phyloP scores from a whole-genome alignment of 2,888 invertebrate genomes.

The Plebejus argus region DNA sequence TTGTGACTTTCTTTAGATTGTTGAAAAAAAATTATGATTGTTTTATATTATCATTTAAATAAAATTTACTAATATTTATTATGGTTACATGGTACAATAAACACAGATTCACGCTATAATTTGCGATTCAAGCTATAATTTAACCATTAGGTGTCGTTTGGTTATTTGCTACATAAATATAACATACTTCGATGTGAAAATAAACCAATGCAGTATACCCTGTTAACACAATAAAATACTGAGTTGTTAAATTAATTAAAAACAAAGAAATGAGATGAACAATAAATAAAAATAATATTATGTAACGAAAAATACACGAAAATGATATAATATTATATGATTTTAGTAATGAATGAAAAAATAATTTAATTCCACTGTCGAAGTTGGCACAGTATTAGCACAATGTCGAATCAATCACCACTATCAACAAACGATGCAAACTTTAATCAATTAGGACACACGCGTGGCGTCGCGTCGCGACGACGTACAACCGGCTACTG shows the following conservation, averaged over 20 bases:
- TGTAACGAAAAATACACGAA: not conserved
- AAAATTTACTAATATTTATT: no score
- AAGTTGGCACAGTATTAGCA: not conserved
- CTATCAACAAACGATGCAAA: not conserved
- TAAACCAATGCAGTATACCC: not conserved
- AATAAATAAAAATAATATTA: not conserved
- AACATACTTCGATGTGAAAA: not conserved
- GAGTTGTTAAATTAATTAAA: not conserved
- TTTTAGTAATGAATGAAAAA: not conserved
- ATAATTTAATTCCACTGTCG: not conserved
- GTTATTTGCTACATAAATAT: not conserved
- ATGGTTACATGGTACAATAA: not conserved
- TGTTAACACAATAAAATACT: not conserved
- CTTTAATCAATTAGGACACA: not conserved
- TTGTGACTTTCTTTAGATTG: no score
- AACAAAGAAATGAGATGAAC: not conserved
- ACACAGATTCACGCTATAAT: not conserved
- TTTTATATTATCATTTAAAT: no score
- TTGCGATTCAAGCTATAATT: not conserved
- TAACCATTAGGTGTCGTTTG: not conserved
- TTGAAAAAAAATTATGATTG: no score
- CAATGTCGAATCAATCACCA: constrained; percentile 21
- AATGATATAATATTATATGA: not conserved
- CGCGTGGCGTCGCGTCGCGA: constrained; percentile 6
- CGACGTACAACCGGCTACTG: not conserved